Conservation (phyloP, 2,888 invertebrate species). For the Lepidonotus clava region DNA sequence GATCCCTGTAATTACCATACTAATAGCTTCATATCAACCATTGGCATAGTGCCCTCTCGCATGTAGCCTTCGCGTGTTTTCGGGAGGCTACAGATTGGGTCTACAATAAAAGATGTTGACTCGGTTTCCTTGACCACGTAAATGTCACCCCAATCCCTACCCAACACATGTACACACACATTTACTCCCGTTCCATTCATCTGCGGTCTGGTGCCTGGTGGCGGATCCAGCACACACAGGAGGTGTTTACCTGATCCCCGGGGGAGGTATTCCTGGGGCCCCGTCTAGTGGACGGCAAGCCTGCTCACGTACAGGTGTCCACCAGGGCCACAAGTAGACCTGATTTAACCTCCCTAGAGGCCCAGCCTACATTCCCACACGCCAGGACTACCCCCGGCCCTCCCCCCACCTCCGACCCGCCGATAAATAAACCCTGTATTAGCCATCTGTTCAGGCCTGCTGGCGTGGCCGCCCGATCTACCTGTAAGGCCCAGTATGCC, state of each 20-base stretch:
- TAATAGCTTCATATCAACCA: too few species aligned
- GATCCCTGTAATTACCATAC: too few species aligned
- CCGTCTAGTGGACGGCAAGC: background rate
- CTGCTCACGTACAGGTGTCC: constrained; percentile 9
- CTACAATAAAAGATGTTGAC: too few species aligned
- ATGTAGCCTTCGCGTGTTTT: too few species aligned
- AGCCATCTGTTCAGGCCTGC: background rate
- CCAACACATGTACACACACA: too few species aligned
- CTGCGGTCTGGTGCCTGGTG: too few species aligned
- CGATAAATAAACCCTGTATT: constrained; percentile 15
- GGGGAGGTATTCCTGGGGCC: background rate
- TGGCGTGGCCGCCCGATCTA: background rate
- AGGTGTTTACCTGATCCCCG: background rate
- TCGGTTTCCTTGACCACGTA: too few species aligned
- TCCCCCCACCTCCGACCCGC: background rate
- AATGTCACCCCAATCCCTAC: too few species aligned
- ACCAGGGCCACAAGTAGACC: background rate
- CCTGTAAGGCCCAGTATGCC: background rate
- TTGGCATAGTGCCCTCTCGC: too few species aligned
- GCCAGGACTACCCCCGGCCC: background rate
- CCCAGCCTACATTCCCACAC: constrained; percentile 7
- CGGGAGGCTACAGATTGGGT: too few species aligned
- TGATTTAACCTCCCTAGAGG: background rate
- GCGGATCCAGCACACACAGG: background rate
- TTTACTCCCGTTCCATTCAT: too few species aligned